Conservation (phyloP, 2,888 invertebrate genomes). For the Perdita meconis region DNA sequence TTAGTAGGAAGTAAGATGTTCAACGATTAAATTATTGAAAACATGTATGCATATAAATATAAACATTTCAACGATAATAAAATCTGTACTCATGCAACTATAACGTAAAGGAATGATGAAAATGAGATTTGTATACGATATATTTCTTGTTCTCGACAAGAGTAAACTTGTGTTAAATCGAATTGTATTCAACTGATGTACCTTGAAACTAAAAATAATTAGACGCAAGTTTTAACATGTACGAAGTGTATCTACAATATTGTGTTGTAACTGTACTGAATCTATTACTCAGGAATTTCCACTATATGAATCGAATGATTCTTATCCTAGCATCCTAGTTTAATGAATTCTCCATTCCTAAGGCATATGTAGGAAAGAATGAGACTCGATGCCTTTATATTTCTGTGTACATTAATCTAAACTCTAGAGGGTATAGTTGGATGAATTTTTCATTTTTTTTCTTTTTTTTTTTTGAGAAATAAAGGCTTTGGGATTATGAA, state of each 20-base stretch:
- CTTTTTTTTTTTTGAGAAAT: constrained; percentile 50
- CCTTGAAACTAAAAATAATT: constrained; percentile 70
- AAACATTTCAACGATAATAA: constrained; percentile 41
- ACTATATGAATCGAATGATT: constrained; percentile 50
- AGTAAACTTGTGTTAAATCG: constrained; percentile 19
- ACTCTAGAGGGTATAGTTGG: constrained; percentile 56
- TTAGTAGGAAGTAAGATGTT: constrained; percentile 5
- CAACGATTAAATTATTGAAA: constrained; percentile 34
- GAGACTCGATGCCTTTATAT: constrained; percentile 57
- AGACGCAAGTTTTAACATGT: constrained; percentile 62
- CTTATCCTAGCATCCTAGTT: constrained; percentile 56
- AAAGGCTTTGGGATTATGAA: constrained; percentile 66
- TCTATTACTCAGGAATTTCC: constrained; percentile 38
- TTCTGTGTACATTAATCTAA: constrained; percentile 63
- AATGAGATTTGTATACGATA: constrained; percentile 21
- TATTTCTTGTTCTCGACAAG: constrained; percentile 8
- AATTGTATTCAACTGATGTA: constrained; percentile 67
- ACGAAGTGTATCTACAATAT: constrained; percentile 28
- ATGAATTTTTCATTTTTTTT: constrained; percentile 40
- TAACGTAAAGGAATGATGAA: constrained; percentile 55
- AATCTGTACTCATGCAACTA: constrained; percentile 36
- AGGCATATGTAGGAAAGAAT: constrained; percentile 50
- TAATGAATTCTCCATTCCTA: constrained; percentile 46
- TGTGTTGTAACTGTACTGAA: constrained; percentile 33
- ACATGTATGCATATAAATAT: constrained; percentile 45